phyloP scores from a whole-genome alignment of 2,797 vertebrate species.

The Rhyacichthys aspro region DNA sequence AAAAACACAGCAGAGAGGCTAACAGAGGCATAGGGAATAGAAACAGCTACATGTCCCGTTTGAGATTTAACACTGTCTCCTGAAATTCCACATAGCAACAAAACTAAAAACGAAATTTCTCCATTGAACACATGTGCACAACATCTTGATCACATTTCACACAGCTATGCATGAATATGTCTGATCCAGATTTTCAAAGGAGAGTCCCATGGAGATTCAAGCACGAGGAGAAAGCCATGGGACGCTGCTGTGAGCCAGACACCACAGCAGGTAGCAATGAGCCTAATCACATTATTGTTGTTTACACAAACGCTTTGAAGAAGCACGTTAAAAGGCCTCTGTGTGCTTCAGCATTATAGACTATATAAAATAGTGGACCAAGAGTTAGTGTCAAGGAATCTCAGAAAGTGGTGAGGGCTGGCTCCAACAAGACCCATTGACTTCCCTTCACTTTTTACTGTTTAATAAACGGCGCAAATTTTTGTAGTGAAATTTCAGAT shows the following conservation, averaged over 20 bases:
- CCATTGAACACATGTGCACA: background rate
- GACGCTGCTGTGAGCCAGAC: conserved; percentile 1
- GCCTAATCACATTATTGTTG: conserved; percentile 11
- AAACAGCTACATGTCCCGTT: conserved; percentile 13
- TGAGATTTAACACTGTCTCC: conserved; percentile 48
- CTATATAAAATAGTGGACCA: no score
- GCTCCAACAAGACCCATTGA: no score
- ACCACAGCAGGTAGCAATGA: conserved; percentile 2
- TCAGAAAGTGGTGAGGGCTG: no score
- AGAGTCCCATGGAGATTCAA: conserved; percentile 12
- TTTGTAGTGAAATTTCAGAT: no score
- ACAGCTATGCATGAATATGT: no score
- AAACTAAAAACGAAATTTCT: conserved; percentile 29
- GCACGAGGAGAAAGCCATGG: conserved; percentile 1
- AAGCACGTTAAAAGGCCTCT: no score
- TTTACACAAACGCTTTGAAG: no score
- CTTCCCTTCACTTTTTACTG: no score
- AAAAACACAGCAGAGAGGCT: conserved; percentile 15
- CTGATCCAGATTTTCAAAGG: conserved; percentile 26
- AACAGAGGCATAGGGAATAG: background rate
- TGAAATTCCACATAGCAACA: conserved; percentile 54
- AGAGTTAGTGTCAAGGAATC: no score
- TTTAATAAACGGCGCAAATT: no score
- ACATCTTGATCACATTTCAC: conserved; percentile 24
- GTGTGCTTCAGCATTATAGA: no score